Evolutionary conservation across 2,888 invertebrate species (phyloP), one percentile per base, ranked within the genome.

Genomic region (Meandrusa payeni): DNA sequence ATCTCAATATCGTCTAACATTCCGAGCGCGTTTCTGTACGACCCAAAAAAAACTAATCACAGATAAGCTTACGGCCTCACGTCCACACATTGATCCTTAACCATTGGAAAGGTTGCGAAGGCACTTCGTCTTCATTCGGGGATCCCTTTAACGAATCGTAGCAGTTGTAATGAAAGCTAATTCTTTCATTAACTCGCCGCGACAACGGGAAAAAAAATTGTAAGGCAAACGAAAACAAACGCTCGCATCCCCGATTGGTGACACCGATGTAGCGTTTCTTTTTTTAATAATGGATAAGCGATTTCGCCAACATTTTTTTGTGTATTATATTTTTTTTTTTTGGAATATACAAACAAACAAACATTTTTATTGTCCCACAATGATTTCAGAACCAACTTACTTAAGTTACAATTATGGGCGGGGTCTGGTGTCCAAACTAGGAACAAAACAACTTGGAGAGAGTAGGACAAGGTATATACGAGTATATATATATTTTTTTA

Each of bases 161-260:
- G 85, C 80, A 77, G 72, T 71, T 70, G 85, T 87, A 86, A 87
- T 86, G 85, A 83, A 86, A 82, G 81, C 86, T 86, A 87, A 87
- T 87, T 87, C 86, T 83, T 86, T 87, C 87, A 87, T 87, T 87
- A 87, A 74, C 76, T 76, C 68, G 65, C 68, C 72, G 85, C 83
- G 87, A 86, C 85, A 85, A 80, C 76, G 74, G 77, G 74, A 76
- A 74, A 77, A n/a, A n/a, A 79, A 80, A 43, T 71, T 70, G 78
- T 76, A 71, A 69, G 62, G 58, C 65, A 75, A 75, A 77, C 73
- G 74, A 77, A 71, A 75, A 85, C 66, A 69, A 76, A 82, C 73
- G 75, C 45, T 20, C 27, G 23, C 13, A 6, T 11, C 47, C 43
- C 42, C 31, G 34, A 36, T 26, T 50, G 45, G 34, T 27, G 36